These are phyloP conservation scores for Tinamus guttatus DNA, from an alignment of 2,113 vertebrate genomes.

Conservation along the genomic window DNA sequence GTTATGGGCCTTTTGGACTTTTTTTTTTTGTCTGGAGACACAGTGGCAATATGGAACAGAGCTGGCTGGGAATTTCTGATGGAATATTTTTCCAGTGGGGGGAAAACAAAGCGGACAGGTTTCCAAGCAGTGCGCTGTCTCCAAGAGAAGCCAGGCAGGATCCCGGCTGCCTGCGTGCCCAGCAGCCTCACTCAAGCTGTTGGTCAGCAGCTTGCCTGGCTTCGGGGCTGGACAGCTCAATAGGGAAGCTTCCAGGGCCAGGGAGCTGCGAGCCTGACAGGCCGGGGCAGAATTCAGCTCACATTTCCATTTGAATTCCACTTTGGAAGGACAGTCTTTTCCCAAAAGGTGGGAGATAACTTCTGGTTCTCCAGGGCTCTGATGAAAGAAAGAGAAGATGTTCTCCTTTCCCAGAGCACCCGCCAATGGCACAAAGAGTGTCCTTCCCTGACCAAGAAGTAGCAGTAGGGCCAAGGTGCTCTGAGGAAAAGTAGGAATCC, in stretches of 20 bases:
- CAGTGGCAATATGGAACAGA: background rate
- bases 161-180: background rate
- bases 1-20: background rate
- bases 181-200: conserved; percentile 7
- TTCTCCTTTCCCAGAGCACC: background rate
- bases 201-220: background rate
- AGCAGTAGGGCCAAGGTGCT: background rate
- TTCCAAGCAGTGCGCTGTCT: background rate
- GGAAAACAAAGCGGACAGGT: background rate
- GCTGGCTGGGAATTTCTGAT: background rate
- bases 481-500: background rate
- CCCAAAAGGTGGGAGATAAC: background rate
- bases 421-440: background rate
- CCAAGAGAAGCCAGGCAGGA: background rate
- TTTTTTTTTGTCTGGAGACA: background rate
- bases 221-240: background rate
- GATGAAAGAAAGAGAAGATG: background rate
- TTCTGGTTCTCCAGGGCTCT: background rate
- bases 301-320: background rate
- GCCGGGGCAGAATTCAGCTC: background rate
- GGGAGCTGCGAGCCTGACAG: background rate
- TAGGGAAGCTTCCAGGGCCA: background rate
- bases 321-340: background rate
- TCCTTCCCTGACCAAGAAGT: background rate
- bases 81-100: background rate